Conservation (phyloP, 1,140 invertebrate genomes). For the Eupristina koningsbergeri region DNA sequence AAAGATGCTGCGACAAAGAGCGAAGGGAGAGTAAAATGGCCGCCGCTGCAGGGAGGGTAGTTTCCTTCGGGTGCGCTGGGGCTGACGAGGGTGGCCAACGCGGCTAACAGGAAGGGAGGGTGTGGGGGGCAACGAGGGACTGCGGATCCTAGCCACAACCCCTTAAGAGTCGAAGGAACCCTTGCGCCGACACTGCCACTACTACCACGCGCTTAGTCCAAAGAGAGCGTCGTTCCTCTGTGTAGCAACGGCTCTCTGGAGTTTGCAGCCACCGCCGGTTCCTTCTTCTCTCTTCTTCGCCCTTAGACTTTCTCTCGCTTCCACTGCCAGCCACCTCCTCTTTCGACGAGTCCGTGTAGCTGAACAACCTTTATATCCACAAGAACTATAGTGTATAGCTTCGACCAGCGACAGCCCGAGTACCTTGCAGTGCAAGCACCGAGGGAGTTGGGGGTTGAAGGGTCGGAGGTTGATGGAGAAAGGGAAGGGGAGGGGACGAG, state of each 20-base stretch:
- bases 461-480: slow-evolving; percentile 53
- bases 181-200: slow-evolving; percentile 63
- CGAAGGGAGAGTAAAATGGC: slow-evolving; percentile 70
- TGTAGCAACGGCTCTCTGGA: slow-evolving; percentile 5
- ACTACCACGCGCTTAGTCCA: not conserved
- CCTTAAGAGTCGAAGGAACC: slow-evolving; percentile 74
- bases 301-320: not conserved
- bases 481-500: slow-evolving; percentile 18
- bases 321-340: slow-evolving; percentile 29
- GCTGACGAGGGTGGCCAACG: slow-evolving; percentile 40
- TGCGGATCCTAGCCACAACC: slow-evolving; percentile 72
- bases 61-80: slow-evolving; percentile 45
- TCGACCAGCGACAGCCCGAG: slow-evolving; percentile 12
- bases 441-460: slow-evolving; percentile 35
- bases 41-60: slow-evolving; percentile 64
- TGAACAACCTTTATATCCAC: slow-evolving; percentile 71
- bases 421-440: slow-evolving; percentile 46
- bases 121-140: slow-evolving; percentile 55
- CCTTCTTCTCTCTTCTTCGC: not conserved
- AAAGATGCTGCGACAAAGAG: slow-evolving; percentile 41
- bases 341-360: slow-evolving; percentile 41
- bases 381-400: slow-evolving; percentile 44
- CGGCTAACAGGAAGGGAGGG: not conserved
- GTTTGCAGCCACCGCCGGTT: not conserved
- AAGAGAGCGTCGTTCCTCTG: not conserved